These are phyloP conservation scores for Tinea pellionella DNA, from an alignment of 2,888 invertebrate species.

Conservation along the genomic window DNA sequence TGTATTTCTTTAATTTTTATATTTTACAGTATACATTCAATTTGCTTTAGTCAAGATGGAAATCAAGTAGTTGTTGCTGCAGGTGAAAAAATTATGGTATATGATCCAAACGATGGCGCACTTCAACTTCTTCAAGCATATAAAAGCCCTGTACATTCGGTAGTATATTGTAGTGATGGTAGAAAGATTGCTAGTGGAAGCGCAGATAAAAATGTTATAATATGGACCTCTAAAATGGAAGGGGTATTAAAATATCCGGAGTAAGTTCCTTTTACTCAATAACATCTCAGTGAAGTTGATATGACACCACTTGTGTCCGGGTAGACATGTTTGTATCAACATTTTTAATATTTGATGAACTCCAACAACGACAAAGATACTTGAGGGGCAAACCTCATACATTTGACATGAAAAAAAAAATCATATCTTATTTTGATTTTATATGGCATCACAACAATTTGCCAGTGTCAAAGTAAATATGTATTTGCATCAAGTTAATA, in stretches of 20 bases:
- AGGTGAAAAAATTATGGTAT: constrained; percentile 94
- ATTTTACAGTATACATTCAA: constrained; percentile 84
- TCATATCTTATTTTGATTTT: too few species aligned
- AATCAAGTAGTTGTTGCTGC: constrained; percentile 93
- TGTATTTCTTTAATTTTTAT: neutral
- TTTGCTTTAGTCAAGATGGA: constrained; percentile 97
- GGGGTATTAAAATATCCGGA: constrained; percentile 96
- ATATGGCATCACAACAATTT: too few species aligned
- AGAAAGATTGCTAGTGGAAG: constrained; percentile 97
- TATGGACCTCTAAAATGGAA: constrained; percentile 97
- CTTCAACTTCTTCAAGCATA: constrained; percentile 95
- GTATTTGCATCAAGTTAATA: too few species aligned
- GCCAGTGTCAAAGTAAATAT: too few species aligned
- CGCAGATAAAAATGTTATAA: constrained; percentile 96
- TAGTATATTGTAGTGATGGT: constrained; percentile 93
- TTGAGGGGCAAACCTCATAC: too few species aligned
- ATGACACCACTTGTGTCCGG: too few species aligned
- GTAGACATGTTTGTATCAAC: too few species aligned
- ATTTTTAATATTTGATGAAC: too few species aligned
- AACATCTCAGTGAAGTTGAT: neutral
- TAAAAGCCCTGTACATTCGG: constrained; percentile 92
- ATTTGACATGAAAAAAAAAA: too few species aligned
- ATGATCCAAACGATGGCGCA: constrained; percentile 91
- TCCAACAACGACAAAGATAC: too few species aligned
- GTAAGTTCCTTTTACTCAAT: constrained; percentile 51